Percentiles rank a stretch among this genome's conserved stretches.
Conservation (phyloP, 2,113 vertebrate species). For the Canis aureus region DNA sequence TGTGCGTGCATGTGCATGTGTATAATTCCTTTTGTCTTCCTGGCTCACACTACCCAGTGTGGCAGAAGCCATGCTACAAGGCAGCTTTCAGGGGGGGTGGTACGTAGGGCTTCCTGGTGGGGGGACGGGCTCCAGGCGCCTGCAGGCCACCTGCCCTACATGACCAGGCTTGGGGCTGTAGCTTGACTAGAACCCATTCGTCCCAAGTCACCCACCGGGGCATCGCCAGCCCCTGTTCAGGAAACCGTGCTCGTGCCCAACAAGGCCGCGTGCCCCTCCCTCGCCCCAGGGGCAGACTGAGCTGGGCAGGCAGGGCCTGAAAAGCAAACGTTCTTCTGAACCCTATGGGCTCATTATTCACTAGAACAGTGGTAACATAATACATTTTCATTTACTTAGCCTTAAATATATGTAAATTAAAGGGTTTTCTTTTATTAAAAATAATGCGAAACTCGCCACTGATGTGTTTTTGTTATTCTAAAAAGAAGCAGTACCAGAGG, state of each 20-base stretch:
- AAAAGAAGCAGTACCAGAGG: constrained; percentile 85
- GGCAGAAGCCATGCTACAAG: accelerated
- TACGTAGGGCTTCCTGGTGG: accelerated
- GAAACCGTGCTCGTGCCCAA: background rate
- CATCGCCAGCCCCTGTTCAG: background rate
- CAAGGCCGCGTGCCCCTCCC: background rate
- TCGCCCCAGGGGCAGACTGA: constrained; percentile 64
- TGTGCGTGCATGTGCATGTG: accelerated
- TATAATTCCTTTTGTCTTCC: background rate
- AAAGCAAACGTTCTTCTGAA: constrained; percentile 84
- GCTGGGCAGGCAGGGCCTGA: constrained; percentile 81
- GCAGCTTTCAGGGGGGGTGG: no score
- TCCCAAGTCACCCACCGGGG: background rate
- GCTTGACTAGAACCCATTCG: no score
- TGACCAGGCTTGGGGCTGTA: background rate
- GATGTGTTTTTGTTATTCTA: constrained; percentile 90
- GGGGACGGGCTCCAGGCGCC: background rate
- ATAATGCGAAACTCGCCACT: constrained; percentile 86
- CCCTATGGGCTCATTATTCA: constrained; percentile 86
- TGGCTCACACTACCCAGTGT: accelerated
- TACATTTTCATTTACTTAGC: constrained; percentile 89
- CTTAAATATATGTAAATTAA: constrained; percentile 91
- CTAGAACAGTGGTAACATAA: constrained; percentile 87
- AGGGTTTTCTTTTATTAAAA: constrained; percentile 91
- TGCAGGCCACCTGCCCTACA: accelerated